Percentiles rank a stretch among this genome's conserved stretches.
Evolutionary conservation across 2,797 vertebrate species (phyloP).

Genomic region (Anabacerthia variegaticeps): DNA sequence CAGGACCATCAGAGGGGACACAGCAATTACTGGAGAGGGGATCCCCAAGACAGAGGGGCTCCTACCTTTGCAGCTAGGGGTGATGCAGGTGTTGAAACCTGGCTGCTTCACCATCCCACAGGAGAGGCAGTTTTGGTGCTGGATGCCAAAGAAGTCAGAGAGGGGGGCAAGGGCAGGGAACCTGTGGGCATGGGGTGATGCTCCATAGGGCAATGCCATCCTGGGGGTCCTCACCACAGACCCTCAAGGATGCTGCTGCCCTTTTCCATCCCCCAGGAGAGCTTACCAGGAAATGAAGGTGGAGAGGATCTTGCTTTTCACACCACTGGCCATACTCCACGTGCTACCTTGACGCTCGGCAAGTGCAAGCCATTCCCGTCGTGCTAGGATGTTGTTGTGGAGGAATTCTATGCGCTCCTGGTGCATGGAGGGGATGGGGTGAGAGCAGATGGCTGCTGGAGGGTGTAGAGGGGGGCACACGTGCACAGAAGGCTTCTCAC

Average conservation of each 20-base stretch:
- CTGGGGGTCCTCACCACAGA: too few species aligned
- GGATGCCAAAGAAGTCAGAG: conserved; percentile 13
- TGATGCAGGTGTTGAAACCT: conserved; percentile 69
- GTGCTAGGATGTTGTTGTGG: conserved; percentile 80
- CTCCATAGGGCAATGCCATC: neutral
- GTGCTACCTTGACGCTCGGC: conserved; percentile 57
- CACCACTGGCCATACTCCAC: neutral
- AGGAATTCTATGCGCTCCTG: conserved; percentile 85
- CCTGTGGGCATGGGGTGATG: neutral
- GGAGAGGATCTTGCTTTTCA: conserved; percentile 37
- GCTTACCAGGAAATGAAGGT: conserved; percentile 70
- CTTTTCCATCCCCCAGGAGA: neutral
- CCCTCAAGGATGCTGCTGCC: neutral
- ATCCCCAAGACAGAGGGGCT: neutral
- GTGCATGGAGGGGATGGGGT: neutral
- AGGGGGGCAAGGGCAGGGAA: neutral
- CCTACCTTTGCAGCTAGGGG: conserved; percentile 78
- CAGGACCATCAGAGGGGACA: rapidly evolving
- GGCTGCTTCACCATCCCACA: conserved; percentile 64
- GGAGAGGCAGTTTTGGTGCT: conserved; percentile 73
- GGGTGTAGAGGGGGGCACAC: neutral
- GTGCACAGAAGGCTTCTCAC: conserved; percentile 63
- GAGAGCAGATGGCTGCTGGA: neutral
- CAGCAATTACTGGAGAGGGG: neutral
- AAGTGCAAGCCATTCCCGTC: conserved; percentile 57